These are phyloP conservation scores for Dolichotis patagonum DNA, from an alignment of 2,113 vertebrate species.

Conservation along the genomic window DNA sequence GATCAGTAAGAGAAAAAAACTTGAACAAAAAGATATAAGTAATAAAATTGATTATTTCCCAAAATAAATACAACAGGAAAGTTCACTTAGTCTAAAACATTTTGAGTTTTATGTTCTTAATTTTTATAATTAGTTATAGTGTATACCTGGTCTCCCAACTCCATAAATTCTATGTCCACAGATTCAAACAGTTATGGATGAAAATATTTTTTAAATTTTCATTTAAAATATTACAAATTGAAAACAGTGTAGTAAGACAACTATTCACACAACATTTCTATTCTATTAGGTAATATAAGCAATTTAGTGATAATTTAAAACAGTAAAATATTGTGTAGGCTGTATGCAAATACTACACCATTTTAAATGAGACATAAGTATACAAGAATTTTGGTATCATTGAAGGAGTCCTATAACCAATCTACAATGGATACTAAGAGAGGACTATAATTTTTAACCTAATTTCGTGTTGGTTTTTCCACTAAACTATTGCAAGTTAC, in stretches of 20 bases:
- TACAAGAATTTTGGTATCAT: not conserved
- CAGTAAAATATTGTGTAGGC: not conserved
- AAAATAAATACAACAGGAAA: not conserved
- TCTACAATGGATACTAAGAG: not conserved
- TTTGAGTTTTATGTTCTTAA: not conserved
- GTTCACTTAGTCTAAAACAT: not conserved
- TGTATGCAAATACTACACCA: not conserved
- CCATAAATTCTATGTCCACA: not conserved
- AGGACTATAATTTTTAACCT: not conserved
- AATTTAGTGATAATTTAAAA: not conserved
- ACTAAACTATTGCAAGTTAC: not conserved
- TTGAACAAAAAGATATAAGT: not conserved
- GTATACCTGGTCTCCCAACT: not conserved
- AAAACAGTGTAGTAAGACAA: not conserved
- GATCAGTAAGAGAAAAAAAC: not conserved
- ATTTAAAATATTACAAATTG: not conserved
- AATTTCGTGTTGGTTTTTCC: not conserved
- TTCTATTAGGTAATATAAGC: not conserved
- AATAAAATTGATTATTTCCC: not conserved
- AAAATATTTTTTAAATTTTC: not conserved
- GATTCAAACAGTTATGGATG: not conserved
- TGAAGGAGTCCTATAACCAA: not conserved
- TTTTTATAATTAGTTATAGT: not conserved
- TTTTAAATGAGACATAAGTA: not conserved
- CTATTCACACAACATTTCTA: not conserved